phyloP scores from a whole-genome alignment of 1,140 invertebrate genomes.

The Ooceraea biroi region DNA sequence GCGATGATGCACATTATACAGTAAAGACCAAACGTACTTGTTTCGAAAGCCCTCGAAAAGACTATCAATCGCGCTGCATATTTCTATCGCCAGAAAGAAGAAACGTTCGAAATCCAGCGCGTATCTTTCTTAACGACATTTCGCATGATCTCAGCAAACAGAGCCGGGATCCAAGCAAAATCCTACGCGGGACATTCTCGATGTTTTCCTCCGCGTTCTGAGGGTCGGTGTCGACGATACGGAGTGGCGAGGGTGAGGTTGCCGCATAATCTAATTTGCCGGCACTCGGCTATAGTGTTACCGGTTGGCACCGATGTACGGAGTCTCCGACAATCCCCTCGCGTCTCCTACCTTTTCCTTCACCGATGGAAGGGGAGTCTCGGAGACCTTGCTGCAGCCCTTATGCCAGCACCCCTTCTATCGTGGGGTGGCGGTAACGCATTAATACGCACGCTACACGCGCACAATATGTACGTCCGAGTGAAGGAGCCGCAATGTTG shows the following conservation, averaged over 20 bases:
- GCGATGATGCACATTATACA: too few relatives aligned
- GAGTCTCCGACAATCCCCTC: conserved; percentile 64
- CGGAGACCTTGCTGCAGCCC: conserved; percentile 38
- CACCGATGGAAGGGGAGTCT: not conserved
- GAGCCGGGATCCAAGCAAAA: not conserved
- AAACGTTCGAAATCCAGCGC: too few relatives aligned
- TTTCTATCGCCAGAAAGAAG: too few relatives aligned
- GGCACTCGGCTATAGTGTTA: conserved; percentile 75
- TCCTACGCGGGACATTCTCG: conserved; percentile 42
- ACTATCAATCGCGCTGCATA: too few relatives aligned
- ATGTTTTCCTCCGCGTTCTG: conserved; percentile 68
- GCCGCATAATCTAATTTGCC: conserved; percentile 81
- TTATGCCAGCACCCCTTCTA: conserved; percentile 11
- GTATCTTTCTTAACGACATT: conserved; percentile 37
- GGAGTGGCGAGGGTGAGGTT: conserved; percentile 70
- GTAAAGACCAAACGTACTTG: too few relatives aligned
- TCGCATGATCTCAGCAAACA: too few relatives aligned
- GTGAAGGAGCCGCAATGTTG: conserved; percentile 63
- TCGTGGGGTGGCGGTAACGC: conserved; percentile 58
- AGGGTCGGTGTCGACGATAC: conserved; percentile 65
- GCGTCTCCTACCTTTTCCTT: not conserved
- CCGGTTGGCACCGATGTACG: conserved; percentile 75
- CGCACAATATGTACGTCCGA: conserved; percentile 68
- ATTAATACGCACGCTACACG: conserved; percentile 70
- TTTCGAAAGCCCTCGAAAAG: too few relatives aligned